Percentiles rank a stretch among this genome's conserved stretches.
phyloP scores from a whole-genome alignment of 1,140 invertebrate species.

The Panulirus ornatus region DNA sequence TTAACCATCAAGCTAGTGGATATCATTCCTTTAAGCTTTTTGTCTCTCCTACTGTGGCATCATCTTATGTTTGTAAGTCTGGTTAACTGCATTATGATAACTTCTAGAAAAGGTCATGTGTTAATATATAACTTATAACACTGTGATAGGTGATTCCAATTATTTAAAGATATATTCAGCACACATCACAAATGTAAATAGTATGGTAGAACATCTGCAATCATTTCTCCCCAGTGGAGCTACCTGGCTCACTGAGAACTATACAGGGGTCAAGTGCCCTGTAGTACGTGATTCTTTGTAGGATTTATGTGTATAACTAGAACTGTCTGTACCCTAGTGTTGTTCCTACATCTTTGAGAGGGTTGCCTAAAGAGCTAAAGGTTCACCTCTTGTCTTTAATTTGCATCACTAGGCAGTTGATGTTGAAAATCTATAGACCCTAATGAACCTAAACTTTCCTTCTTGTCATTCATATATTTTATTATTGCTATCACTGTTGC shows the following conservation, averaged over 20 bases:
- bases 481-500: no score
- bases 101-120: not conserved
- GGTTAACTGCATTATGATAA: not conserved
- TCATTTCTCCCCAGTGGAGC: not conserved
- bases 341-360: not conserved
- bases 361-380: not conserved
- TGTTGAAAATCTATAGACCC: no score
- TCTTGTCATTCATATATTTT: no score
- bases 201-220: not conserved
- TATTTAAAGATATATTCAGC: not conserved
- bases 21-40: no score
- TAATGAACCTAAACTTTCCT: no score
- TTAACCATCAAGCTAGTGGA: no score
- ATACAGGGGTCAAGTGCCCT: not conserved
- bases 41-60: not conserved
- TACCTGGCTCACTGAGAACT: no score
- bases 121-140: not conserved
- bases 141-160: not conserved
- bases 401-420: no score
- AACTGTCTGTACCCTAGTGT: not conserved
- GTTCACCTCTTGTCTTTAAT: not conserved
- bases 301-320: no score
- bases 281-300: not conserved
- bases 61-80: not conserved
- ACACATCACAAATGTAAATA: not conserved